These are phyloP conservation scores for Tetropium fuscum DNA, from an alignment of 2,888 invertebrate species.

Conservation along the genomic window DNA sequence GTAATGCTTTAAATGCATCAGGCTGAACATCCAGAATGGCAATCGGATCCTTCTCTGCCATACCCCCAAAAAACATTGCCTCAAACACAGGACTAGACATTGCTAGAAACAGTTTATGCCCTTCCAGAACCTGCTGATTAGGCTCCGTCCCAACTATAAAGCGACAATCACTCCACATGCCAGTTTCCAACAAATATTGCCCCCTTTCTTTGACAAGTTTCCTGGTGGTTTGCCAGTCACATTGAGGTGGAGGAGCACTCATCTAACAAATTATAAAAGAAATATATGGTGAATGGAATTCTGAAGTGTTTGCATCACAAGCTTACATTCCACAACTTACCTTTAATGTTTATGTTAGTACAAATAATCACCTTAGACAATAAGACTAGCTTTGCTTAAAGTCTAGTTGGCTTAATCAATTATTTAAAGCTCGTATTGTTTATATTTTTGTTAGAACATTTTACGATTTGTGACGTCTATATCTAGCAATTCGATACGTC, in stretches of 20 bases:
- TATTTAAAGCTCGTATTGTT: not conserved
- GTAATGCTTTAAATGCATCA: slow-evolving; percentile 84
- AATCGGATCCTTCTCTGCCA: slow-evolving; percentile 84
- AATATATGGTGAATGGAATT: not conserved
- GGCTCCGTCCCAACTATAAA: slow-evolving; percentile 85
- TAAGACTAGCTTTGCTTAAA: too few relatives aligned
- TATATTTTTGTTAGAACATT: slow-evolving; percentile 12
- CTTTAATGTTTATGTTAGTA: not conserved
- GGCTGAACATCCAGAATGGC: slow-evolving; percentile 87
- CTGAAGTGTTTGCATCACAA: not conserved
- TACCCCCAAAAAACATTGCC: slow-evolving; percentile 88
- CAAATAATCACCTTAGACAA: too few relatives aligned
- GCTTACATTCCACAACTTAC: not conserved
- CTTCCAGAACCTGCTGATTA: slow-evolving; percentile 78
- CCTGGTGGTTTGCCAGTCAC: slow-evolving; percentile 83
- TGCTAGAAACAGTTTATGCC: slow-evolving; percentile 84
- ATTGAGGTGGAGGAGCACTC: slow-evolving; percentile 66
- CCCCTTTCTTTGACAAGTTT: slow-evolving; percentile 80
- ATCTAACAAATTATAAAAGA: slow-evolving; percentile 57
- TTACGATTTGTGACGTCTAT: too few relatives aligned
- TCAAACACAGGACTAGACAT: slow-evolving; percentile 92
- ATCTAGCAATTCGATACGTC: too few relatives aligned
- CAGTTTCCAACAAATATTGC: slow-evolving; percentile 79
- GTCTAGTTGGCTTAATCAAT: too few relatives aligned
- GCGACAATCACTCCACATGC: slow-evolving; percentile 86